Base-by-base conservation (phyloP, 2,888 invertebrate genomes). In the Abrostola tripartita region DNA sequence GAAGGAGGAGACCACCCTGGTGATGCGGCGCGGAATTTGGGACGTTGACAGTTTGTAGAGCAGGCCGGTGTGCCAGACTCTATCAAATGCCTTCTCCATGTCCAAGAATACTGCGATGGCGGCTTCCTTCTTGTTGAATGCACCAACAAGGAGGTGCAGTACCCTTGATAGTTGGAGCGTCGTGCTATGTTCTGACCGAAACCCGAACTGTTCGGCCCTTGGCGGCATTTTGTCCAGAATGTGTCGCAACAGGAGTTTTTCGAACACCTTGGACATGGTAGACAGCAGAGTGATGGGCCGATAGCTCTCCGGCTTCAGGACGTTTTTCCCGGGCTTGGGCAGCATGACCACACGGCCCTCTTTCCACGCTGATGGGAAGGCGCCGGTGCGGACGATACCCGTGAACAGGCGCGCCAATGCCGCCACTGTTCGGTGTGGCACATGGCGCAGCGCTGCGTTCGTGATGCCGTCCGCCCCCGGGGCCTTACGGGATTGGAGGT, bases 61-160 rank as follows among this genome's bases (percentile, higher is more conserved):
- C 5, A 85, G 76, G 5, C 85, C 82, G 0, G 59, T 53, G 56
- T 85, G 83, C 84, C 84, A 83, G 0, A 86, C 82, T 0, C 75
- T 37, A 58, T 85, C 83, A 61, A 86, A 83, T 6, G 82, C 78
- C 58, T 84, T 82, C 55, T 78, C 81, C 57, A 82, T 76, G 58
- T 84, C 81, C 0, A 83, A 71, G 55, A 82, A 74, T 6, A 82
- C 80, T 10, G 73, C 78, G 8, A 61, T 76, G 0, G 69, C 37
- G 52, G 38, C 35, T 12, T 68, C 62, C 0, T 49, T 49, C 49
- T 59, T 68, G 61, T 82, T 84, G 0, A 36, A 1, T 2, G 64
- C 63, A 0, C 54, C 54, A 0, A 79, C 58, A 5, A 74, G 9
- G 6, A 52, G 11, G 52, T 82, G 79, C 7, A 82, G 74, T 0